phyloP scores from a whole-genome alignment of 2,113 vertebrate genomes.

The Plecturocebus donacophilus region DNA sequence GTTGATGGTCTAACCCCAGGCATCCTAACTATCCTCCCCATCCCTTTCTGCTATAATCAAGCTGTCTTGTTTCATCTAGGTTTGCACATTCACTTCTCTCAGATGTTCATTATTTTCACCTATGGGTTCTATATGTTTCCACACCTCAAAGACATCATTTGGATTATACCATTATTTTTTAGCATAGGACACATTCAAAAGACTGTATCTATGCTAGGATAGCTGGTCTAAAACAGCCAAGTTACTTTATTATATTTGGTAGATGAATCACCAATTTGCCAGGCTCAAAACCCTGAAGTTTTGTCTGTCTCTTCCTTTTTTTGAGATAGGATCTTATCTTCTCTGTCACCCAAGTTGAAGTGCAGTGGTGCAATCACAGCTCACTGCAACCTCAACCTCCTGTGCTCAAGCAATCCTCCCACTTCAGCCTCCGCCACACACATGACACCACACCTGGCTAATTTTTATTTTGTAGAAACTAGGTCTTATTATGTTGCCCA shows the following conservation, averaged over 20 bases:
- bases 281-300: not conserved
- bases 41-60: not conserved
- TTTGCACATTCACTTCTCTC: not conserved
- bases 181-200: not conserved
- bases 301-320: not conserved
- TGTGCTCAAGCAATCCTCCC: too few relatives aligned
- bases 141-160: constrained; percentile 9
- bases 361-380: too few relatives aligned
- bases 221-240: not conserved
- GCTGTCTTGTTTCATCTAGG: not conserved
- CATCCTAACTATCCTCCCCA: not conserved
- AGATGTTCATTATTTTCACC: not conserved
- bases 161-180: not conserved
- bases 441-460: too few relatives aligned
- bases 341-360: too few relatives aligned
- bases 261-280: not conserved
- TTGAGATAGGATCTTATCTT: too few relatives aligned
- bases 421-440: too few relatives aligned
- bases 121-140: not conserved
- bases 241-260: not conserved
- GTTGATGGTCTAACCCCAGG: not conserved
- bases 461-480: too few relatives aligned
- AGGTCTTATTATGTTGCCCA: too few relatives aligned
- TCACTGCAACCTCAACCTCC: too few relatives aligned
- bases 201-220: not conserved